Base-by-base conservation (phyloP, 2,113 vertebrate species). In the Colinus virginianus region DNA sequence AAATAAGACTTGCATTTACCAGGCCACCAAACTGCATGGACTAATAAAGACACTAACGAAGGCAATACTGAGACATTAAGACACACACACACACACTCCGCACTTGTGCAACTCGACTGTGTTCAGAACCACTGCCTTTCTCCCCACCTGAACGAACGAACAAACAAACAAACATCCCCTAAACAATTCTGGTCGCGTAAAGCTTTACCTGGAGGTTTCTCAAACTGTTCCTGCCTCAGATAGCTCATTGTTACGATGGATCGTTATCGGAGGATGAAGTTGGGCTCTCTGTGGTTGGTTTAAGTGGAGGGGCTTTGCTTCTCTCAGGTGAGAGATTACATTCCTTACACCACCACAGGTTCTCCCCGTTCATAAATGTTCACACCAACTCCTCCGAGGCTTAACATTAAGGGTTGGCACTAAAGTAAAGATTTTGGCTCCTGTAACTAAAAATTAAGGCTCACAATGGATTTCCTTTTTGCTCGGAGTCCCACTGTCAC, bases 361-460 rank as follows among this genome's bases (percentile, higher is more conserved):
- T 67, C 80, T 78, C 78, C 66, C 69, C 78, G n/a, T 46, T 62
- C 63, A 36, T 26, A 72, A 59, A 76, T 76, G 87, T 58, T 93
- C 64, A 84, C 76, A 88, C 77, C 83, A 90, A 58, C 88, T 93
- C 88, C 58, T 78, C 71, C 80, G 48, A 91, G 70, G 87, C 76
- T 80, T 85, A 63, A 63, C 55, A 49, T 53, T 78, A 84, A 94
- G 77, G 72, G 61, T 97, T 97, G 93, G 96, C 96, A 93, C 96
- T 90, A 43, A 94, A 90, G 46, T 80, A 78, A 88, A 91, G 42
- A 68, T 93, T 95, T 96, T 97, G 95, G 95, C 96, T 97, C 87
- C 91, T 48, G 84, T 78, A 95, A 95, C 76, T 94, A 88, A 95
- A 96, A 96, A 95, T 97, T 97, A 97, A 97, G 97, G 96, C 96